Evolutionary conservation across 2,888 invertebrate genomes (phyloP).

Genomic region (Melinaea menophilus): DNA sequence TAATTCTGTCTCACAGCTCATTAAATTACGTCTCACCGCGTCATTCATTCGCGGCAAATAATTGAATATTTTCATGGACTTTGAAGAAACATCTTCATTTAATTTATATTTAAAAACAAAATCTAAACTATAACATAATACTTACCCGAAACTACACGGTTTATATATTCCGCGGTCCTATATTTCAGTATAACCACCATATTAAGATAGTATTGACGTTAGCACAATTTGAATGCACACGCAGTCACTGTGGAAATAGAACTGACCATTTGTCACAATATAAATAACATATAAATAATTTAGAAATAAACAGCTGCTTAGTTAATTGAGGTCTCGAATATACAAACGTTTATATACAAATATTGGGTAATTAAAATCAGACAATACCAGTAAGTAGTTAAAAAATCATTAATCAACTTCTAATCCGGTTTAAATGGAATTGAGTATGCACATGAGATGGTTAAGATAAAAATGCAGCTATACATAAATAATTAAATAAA

Average conservation of each 20-base stretch:
- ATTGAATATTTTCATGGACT: background rate
- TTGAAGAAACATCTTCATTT: background rate
- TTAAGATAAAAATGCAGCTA: too few species aligned
- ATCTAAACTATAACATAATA: constrained; percentile 8
- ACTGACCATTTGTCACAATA: background rate
- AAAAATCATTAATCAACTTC: too few species aligned
- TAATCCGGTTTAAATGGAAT: too few species aligned
- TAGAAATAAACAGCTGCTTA: background rate
- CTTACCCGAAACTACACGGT: constrained; percentile 29
- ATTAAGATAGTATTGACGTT: background rate
- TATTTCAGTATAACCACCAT: constrained; percentile 33
- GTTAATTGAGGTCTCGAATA: too few species aligned
- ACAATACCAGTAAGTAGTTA: too few species aligned
- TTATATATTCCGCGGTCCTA: constrained; percentile 25
- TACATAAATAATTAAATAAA: too few species aligned
- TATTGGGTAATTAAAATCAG: too few species aligned
- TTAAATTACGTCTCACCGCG: constrained; percentile 15
- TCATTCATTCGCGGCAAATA: background rate
- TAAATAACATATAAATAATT: too few species aligned
- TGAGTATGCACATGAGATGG: too few species aligned
- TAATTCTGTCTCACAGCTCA: constrained; percentile 41
- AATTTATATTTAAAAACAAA: too few species aligned
- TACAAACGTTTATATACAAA: too few species aligned
- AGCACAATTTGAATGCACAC: background rate
- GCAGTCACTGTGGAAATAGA: background rate